Conservation (phyloP, 2,888 invertebrate genomes). For the Aphodius granarius region DNA sequence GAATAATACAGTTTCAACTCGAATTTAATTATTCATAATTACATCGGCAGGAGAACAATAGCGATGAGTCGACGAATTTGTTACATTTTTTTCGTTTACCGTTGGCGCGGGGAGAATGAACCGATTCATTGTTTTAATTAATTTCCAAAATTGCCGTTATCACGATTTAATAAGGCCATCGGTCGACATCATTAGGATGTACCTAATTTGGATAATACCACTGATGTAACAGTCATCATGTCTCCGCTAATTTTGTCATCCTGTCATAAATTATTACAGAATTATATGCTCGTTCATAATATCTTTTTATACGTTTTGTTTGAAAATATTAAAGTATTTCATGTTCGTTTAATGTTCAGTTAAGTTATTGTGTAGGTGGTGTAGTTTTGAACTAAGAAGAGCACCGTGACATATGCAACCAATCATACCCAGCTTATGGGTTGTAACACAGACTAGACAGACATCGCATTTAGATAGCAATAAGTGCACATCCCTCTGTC, state of each 20-base stretch:
- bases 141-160: constrained; percentile 9
- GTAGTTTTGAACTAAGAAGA: too few relatives aligned
- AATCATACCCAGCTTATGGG: too few relatives aligned
- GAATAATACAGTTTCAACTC: constrained; percentile 8
- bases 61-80: constrained; percentile 7
- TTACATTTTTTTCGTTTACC: constrained; percentile 2
- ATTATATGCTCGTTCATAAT: neutral
- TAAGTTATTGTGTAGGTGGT: too few relatives aligned
- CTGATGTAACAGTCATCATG: neutral
- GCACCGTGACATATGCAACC: too few relatives aligned
- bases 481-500: too few relatives aligned
- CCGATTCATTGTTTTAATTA: neutral
- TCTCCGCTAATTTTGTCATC: neutral
- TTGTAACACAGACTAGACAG: too few relatives aligned
- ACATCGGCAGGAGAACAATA: constrained; percentile 9
- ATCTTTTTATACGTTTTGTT: too few relatives aligned
- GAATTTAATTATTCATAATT: constrained; percentile 12
- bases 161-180: neutral
- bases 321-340: too few relatives aligned
- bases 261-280: neutral
- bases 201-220: neutral
- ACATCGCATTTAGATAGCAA: too few relatives aligned
- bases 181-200: neutral
- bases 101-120: neutral
- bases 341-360: too few relatives aligned